Base-by-base conservation (phyloP, 2,797 vertebrate genomes). In the Peromyscus nudipes region DNA sequence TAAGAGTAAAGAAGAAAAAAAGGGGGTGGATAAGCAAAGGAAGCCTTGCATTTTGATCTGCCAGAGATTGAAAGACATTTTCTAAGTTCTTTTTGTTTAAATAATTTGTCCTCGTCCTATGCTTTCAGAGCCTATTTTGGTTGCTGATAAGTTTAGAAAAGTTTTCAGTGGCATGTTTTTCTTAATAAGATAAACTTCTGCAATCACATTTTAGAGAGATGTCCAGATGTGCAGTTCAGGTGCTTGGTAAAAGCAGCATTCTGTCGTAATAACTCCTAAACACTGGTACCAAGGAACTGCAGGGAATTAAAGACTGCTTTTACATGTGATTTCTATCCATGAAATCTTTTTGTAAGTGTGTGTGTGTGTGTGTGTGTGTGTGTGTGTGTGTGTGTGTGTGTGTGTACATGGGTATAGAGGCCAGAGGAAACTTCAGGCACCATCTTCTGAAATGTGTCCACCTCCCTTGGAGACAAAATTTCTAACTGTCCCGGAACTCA, bases 61-160 rank as follows among this genome's bases (percentile, higher is more conserved):
- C 82, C 1, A 95, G 64, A 97, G 95, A 95, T 0, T 21, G 75
- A 95, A 92, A 96, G 57, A 91, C 69, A 34, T 84, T 88, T 89
- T 90, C 76, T 57, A 21, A 95, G 25, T 43, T 97, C 60, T 69
- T 60, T 92, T 96, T 97, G 71, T 92, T 97, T 92, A 93, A 92
- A 95, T 73, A 37, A 40, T 96, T 94, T 82, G 64, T 87, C 62
- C 25, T 88, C 75, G 49, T 84, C 77, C 88, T 60, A 94, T 55
- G 49, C 55, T 96, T 96, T 83, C 64, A 92, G 97, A 95, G 60
- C 91, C 95, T 82, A 95, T 71, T 97, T 92, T 69, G 67, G 40
- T 89, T 79, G 82, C 91, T 40, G 67, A 40, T 92, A 73, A 92
- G 77, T 12, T 14, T 25, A 97, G 29, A 21, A 37, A 95, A 96